These are phyloP conservation scores for Drosophila hydei DNA, from an alignment of 1,140 invertebrate genomes.

Conservation along the genomic window DNA sequence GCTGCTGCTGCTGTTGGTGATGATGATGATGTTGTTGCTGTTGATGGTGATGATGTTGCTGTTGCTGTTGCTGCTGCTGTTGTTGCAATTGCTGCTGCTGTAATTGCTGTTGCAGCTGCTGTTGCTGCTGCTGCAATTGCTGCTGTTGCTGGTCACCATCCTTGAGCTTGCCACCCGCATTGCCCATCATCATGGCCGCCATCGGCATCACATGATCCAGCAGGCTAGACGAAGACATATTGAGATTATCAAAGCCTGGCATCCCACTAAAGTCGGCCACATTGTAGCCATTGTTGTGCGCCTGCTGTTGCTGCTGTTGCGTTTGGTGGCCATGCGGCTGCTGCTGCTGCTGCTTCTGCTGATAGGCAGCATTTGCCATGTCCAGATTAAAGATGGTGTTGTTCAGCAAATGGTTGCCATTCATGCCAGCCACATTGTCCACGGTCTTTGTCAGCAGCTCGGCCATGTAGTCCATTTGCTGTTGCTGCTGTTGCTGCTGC, in stretches of 20 bases:
- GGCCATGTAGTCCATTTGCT: slow-evolving; percentile 72
- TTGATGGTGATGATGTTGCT: no score
- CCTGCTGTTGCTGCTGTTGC: slow-evolving; percentile 63
- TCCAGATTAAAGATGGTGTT: slow-evolving; percentile 66
- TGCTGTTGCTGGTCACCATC: slow-evolving; percentile 28
- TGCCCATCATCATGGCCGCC: slow-evolving; percentile 34
- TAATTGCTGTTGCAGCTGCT: slow-evolving; percentile 22
- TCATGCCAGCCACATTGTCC: slow-evolving; percentile 72
- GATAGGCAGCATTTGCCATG: slow-evolving; percentile 51
- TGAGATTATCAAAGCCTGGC: slow-evolving; percentile 59
- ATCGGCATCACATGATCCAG: slow-evolving; percentile 51
- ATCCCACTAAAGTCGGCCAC: slow-evolving; percentile 62
- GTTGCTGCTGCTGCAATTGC: slow-evolving; percentile 19
- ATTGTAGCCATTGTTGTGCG: slow-evolving; percentile 77
- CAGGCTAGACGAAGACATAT: slow-evolving; percentile 47
- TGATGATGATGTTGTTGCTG: slow-evolving; percentile 46
- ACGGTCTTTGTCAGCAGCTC: slow-evolving; percentile 69
- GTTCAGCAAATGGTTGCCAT: slow-evolving; percentile 76
- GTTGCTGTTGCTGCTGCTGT: slow-evolving; percentile 64
- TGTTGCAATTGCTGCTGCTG: slow-evolving; percentile 60
- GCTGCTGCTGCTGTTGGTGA: slow-evolving; percentile 48
- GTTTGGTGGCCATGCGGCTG: slow-evolving; percentile 61
- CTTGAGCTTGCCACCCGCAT: slow-evolving; percentile 26
- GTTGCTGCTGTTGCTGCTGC: slow-evolving; percentile 75
- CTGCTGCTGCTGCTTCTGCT: slow-evolving; percentile 57